Evolutionary conservation across 1,140 invertebrate species (phyloP), one percentile per base, ranked within the genome.

Genomic region (Conus ventricosus): DNA sequence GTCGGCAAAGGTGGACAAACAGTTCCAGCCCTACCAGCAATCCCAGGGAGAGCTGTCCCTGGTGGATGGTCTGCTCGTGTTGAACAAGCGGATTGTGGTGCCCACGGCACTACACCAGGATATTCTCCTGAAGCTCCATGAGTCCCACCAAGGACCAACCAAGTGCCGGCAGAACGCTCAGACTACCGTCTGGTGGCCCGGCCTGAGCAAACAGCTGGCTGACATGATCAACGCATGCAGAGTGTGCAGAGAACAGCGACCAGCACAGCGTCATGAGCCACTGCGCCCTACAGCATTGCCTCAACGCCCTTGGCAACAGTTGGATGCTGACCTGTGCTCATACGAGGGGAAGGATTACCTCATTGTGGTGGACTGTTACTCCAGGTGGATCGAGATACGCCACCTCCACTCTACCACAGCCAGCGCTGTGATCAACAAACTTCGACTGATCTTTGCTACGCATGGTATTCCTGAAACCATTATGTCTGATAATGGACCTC

Each of bases 401-500:
- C 27, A 54, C 75, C 91, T 51, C n/a, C 53, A 60, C 27, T 67
- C 25, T 67, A 88, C 82, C 25, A 90, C 88, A 55, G 57, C 88
- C 10, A 23, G 15, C 20, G 86, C 63, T 11, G 90, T 92, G 10
- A 92, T 91, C 39, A 75, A 60, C 8, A 60, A 87, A 5, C 55
- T 92, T 39, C 90, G 91, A 55, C 71, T 57, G 20, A 84, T 91
- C 1, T 93, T 93, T 86, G 89, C 88, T 13, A 87, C 87, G 27
- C 87, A 90, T 78, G 91, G 90, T 17, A 91, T 92, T 17, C 89
- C 90, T 23, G 88, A 90, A 17, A 55, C 39, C 11, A 27, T 92
- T 11, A 55, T 91, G 1, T 87, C 88, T 15, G 92, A 93, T 78
- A 93, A 92, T 75, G 90, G 90, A 0, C 90, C 91, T 5, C 87